Percentiles rank a stretch among this genome's conserved stretches.
phyloP scores from a whole-genome alignment of 2,888 invertebrate genomes.

The Callosobruchus maculatus region DNA sequence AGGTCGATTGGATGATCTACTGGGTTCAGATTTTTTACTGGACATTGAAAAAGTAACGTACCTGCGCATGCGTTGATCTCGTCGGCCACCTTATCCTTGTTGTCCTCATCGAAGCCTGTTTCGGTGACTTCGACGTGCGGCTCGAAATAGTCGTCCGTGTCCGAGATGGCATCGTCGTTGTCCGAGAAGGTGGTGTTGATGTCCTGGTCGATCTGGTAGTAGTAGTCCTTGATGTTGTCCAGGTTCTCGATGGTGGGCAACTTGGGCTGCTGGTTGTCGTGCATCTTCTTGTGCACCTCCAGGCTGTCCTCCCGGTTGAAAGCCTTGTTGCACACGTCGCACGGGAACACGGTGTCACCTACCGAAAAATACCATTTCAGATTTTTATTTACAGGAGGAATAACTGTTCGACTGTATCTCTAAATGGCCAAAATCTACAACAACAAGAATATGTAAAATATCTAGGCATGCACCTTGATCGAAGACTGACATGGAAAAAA shows the following conservation, averaged over 20 bases:
- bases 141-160: slow-evolving; percentile 18
- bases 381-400: too few relatives aligned
- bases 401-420: too few relatives aligned
- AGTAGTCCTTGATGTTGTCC: slow-evolving; percentile 47
- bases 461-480: too few relatives aligned
- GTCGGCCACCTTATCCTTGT: slow-evolving; percentile 15
- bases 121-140: slow-evolving; percentile 41
- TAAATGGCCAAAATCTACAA: too few relatives aligned
- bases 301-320: slow-evolving; percentile 47
- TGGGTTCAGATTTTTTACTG: too few relatives aligned
- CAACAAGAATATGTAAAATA: too few relatives aligned
- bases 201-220: slow-evolving; percentile 31
- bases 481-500: too few relatives aligned
- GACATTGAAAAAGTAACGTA: background rate
- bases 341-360: slow-evolving; percentile 47
- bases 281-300: slow-evolving; percentile 43
- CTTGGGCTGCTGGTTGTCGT: slow-evolving; percentile 40
- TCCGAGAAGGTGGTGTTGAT: slow-evolving; percentile 24
- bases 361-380: background rate
- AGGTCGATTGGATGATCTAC: too few relatives aligned
- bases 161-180: slow-evolving; percentile 18
- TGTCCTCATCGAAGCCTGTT: slow-evolving; percentile 25
- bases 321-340: slow-evolving; percentile 50
- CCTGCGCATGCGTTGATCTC: background rate
- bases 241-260: slow-evolving; percentile 46